Evolutionary conservation across 2,113 vertebrate genomes (phyloP).

Genomic region (Catharus fuscescens): DNA sequence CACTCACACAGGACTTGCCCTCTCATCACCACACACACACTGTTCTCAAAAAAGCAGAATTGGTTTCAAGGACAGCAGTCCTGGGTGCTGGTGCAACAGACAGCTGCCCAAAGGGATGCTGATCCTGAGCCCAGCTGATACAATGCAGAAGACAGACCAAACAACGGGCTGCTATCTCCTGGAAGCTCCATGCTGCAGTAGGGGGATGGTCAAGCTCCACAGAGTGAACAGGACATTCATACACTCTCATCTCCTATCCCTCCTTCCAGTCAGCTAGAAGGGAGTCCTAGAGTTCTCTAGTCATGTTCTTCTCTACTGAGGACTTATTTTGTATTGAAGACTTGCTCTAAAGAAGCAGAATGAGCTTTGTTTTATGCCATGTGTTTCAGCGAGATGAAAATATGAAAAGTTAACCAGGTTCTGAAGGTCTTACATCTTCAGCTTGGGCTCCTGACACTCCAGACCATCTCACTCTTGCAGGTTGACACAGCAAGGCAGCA

Average conservation of each 20-base stretch:
- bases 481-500: background rate
- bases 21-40: background rate
- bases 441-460: background rate
- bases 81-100: accelerated
- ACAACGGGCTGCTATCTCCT: background rate
- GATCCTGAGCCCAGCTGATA: background rate
- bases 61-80: background rate
- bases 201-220: background rate
- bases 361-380: accelerated
- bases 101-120: background rate
- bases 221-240: background rate
- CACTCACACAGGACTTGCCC: accelerated
- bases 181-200: background rate
- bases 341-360: background rate
- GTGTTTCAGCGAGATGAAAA: accelerated
- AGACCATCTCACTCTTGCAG: background rate
- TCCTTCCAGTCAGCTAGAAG: background rate
- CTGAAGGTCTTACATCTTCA: background rate
- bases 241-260: background rate
- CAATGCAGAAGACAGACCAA: background rate
- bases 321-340: background rate
- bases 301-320: background rate
- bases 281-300: background rate
- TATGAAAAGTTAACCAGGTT: background rate
- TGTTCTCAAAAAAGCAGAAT: background rate